A percentile compares a stretch with the other conserved stretches of the same genome.
phyloP scores from a whole-genome alignment of 2,113 vertebrate genomes.

The Amphilophus citrinellus region DNA sequence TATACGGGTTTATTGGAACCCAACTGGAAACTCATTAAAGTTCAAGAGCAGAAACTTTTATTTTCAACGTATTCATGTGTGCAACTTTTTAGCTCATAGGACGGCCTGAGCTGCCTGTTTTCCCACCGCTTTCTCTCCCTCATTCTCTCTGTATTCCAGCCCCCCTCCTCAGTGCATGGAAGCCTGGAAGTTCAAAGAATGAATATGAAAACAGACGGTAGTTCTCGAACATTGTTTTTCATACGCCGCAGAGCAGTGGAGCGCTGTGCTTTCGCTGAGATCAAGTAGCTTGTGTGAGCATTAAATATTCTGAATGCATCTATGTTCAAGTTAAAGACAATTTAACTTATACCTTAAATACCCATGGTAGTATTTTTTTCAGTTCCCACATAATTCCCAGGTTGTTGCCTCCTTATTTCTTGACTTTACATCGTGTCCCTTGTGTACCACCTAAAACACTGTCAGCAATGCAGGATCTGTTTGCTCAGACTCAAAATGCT shows the following conservation, averaged over 20 bases:
- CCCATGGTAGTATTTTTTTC: neutral
- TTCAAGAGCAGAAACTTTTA: slow-evolving; percentile 29
- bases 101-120: slow-evolving; percentile 26
- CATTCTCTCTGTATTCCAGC: slow-evolving; percentile 13
- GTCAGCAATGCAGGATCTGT: neutral
- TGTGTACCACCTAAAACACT: neutral
- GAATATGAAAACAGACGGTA: slow-evolving; percentile 20
- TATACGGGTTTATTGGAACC: slow-evolving; percentile 20
- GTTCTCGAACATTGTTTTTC: slow-evolving; percentile 7
- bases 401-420: neutral
- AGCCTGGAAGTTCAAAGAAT: slow-evolving; percentile 37
- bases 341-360: no score
- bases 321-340: neutral
- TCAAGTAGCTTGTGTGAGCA: neutral
- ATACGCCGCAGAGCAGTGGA: slow-evolving; percentile 5
- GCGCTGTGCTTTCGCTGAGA: neutral
- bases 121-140: slow-evolving; percentile 1
- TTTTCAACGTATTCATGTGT: slow-evolving; percentile 25
- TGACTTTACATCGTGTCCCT: neutral
- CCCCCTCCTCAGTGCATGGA: neutral
- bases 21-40: slow-evolving; percentile 36
- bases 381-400: neutral
- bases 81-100: slow-evolving; percentile 24
- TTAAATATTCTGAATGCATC: neutral
- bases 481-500: neutral